Conservation (phyloP, 1,140 invertebrate species). For the Cyrtorhinus lividipennis region DNA sequence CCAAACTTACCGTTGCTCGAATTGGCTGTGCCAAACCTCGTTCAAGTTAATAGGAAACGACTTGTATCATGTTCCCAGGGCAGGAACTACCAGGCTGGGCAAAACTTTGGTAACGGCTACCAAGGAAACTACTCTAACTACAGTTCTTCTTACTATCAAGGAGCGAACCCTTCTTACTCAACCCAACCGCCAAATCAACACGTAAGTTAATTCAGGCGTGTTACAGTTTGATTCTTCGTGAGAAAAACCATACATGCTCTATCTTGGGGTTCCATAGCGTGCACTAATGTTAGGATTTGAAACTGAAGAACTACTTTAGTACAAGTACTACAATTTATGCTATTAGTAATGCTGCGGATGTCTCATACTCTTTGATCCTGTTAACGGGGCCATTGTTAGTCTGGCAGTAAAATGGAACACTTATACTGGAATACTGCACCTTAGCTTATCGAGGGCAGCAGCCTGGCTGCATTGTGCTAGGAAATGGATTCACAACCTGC, state of each 20-base stretch:
- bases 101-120: neutral
- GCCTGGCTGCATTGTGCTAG: no score
- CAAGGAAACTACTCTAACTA: neutral
- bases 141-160: neutral
- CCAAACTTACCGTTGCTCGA: no score
- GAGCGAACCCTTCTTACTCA: neutral
- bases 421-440: no score
- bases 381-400: no score
- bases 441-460: no score
- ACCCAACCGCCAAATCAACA: neutral
- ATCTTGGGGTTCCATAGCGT: neutral
- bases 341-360: neutral
- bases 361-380: neutral
- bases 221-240: neutral
- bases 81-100: neutral
- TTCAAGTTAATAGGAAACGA: no score
- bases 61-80: neutral
- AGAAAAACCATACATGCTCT: neutral
- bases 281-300: neutral
- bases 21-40: neutral
- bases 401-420: no score
- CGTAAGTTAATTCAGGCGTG: neutral
- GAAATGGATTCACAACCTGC: no score
- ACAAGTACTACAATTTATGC: neutral
- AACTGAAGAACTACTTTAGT: neutral